Conservation (phyloP, 2,797 vertebrate genomes). For the Malurus splendens region DNA sequence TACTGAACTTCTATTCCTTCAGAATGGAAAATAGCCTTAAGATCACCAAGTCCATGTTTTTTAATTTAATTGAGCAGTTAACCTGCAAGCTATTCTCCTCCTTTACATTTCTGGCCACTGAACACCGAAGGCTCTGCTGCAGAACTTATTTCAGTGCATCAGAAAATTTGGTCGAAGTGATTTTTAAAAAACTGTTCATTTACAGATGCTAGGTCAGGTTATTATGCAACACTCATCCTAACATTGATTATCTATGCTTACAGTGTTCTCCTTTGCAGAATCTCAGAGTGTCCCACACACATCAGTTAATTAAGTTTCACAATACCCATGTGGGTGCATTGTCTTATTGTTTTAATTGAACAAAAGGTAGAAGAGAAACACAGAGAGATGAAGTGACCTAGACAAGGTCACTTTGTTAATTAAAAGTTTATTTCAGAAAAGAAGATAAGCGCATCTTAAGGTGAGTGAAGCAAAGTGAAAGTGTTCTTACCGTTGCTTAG, state of each 20-base stretch:
- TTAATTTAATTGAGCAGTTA: background rate
- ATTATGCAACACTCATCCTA: background rate
- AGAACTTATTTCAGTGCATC: background rate
- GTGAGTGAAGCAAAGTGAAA: background rate
- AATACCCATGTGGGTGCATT: background rate
- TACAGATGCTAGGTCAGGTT: background rate
- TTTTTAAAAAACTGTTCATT: background rate
- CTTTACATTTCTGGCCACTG: background rate
- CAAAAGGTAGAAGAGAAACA: background rate
- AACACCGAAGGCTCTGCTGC: background rate
- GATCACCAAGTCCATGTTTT: background rate
- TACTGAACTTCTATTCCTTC: background rate
- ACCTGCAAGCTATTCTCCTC: background rate
- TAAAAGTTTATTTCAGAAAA: background rate
- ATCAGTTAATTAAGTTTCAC: slow-evolving; percentile 31
- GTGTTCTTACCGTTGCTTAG: background rate
- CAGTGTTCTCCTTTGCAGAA: background rate
- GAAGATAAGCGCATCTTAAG: background rate
- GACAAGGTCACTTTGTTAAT: slow-evolving; percentile 13
- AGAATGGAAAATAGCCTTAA: background rate
- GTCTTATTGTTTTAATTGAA: slow-evolving; percentile 23
- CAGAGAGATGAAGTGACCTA: background rate
- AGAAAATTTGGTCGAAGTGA: background rate
- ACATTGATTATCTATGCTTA: background rate
- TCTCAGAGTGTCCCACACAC: background rate